Evolutionary conservation across 2,888 invertebrate species (phyloP).

Genomic region (Eilema depressum): DNA sequence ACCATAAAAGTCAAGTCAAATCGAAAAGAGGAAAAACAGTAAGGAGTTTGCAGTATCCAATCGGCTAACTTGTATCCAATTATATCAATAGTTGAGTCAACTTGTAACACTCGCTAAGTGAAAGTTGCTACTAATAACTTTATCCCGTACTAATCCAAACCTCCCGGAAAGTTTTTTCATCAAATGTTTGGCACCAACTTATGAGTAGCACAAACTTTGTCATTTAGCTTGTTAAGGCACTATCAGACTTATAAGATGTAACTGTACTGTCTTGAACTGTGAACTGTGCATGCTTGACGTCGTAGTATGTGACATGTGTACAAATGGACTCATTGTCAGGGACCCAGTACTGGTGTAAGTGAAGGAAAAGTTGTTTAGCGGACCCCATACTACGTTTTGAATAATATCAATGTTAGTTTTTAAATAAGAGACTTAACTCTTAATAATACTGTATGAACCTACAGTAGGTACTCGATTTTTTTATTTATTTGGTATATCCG

Average conservation of each 20-base stretch:
- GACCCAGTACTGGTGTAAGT: too few relatives aligned
- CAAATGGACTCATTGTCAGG: too few relatives aligned
- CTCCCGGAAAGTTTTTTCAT: conserved; percentile 58
- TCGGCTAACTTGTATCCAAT: background rate
- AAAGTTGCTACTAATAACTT: conserved; percentile 26
- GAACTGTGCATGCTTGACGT: background rate
- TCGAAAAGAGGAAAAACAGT: too few relatives aligned
- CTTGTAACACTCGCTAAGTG: conserved; percentile 19
- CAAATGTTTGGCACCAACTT: conserved; percentile 38
- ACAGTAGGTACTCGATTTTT: too few relatives aligned
- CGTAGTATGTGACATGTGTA: too few relatives aligned
- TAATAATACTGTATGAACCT: too few relatives aligned
- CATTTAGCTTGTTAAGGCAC: conserved; percentile 1
- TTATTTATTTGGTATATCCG: too few relatives aligned
- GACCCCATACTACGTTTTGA: too few relatives aligned
- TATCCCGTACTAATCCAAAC: conserved; percentile 37
- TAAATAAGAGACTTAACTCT: too few relatives aligned
- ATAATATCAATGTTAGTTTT: too few relatives aligned
- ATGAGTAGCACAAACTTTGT: conserved; percentile 4
- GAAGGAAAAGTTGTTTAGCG: too few relatives aligned
- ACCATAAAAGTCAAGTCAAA: too few relatives aligned
- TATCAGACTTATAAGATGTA: background rate
- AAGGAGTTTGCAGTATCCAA: background rate
- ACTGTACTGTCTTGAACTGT: background rate
- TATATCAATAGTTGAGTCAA: background rate